These are phyloP conservation scores for Athalia rosae DNA, from an alignment of 2,888 invertebrate genomes.

Conservation along the genomic window DNA sequence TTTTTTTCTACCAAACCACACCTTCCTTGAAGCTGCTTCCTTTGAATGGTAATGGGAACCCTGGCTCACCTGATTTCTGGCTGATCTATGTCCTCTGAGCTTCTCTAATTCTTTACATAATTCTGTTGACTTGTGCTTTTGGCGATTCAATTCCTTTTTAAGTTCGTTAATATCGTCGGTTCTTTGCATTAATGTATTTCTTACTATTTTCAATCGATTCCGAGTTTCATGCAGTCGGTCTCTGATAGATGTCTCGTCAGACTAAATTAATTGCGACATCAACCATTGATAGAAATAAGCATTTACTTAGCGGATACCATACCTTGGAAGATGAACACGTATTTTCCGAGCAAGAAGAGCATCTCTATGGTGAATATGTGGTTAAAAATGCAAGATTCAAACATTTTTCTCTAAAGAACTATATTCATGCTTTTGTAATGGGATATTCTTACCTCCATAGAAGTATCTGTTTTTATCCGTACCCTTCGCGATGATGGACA, in stretches of 20 bases:
- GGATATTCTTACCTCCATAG: constrained; percentile 31
- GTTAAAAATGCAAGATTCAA: constrained; percentile 4
- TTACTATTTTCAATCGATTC: constrained; percentile 10
- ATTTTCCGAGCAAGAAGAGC: constrained; percentile 32
- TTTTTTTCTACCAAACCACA: not conserved
- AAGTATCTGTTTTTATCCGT: constrained; percentile 39
- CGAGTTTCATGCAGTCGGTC: constrained; percentile 32
- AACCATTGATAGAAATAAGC: not conserved
- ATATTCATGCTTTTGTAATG: constrained; percentile 12
- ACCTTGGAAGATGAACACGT: constrained; percentile 36
- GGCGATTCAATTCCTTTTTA: constrained; percentile 25
- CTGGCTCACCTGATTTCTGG: constrained; percentile 10
- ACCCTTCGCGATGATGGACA: constrained; percentile 44
- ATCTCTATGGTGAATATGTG: constrained; percentile 22
- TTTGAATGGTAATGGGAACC: not conserved
- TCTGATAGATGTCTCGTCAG: constrained; percentile 20
- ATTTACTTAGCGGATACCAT: not conserved
- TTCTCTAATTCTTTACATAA: constrained; percentile 23
- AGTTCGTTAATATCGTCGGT: constrained; percentile 15
- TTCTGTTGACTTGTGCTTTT: constrained; percentile 21
- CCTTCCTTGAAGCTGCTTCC: not conserved
- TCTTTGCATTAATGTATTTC: constrained; percentile 10
- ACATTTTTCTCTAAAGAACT: not conserved
- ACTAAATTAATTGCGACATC: constrained; percentile 3
- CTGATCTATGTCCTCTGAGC: not conserved